These are phyloP conservation scores for Urocitellus parryii DNA, from an alignment of 2,113 vertebrate genomes.

Conservation along the genomic window DNA sequence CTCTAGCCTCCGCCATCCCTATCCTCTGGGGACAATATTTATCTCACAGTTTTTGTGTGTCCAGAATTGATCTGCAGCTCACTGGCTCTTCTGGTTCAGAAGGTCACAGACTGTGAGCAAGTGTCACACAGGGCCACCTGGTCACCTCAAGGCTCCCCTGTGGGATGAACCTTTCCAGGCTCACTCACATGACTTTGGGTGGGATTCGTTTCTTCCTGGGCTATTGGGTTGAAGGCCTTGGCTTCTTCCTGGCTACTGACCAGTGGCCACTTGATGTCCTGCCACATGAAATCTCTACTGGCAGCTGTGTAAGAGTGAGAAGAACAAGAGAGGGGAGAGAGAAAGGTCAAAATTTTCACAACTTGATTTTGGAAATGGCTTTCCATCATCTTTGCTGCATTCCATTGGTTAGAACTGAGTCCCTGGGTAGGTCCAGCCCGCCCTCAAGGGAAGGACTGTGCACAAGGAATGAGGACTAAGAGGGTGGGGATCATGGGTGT, in stretches of 20 bases:
- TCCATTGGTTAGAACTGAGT: background rate
- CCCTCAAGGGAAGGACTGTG: rapidly evolving
- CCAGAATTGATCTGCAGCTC: background rate
- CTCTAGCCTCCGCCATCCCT: too few species aligned
- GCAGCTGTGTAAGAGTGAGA: background rate
- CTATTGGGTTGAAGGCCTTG: background rate
- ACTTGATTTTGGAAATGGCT: background rate
- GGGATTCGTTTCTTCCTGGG: background rate
- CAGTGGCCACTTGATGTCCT: background rate
- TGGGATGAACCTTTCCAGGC: background rate
- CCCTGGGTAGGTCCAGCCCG: background rate
- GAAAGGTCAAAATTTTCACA: background rate
- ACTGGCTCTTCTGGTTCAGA: background rate
- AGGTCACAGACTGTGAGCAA: background rate
- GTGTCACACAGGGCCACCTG: background rate
- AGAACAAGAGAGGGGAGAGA: background rate
- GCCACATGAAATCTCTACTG: background rate
- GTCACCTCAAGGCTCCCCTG: background rate
- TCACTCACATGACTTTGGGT: background rate
- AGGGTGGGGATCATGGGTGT: background rate
- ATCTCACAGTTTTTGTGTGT: background rate
- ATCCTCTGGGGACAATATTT: background rate
- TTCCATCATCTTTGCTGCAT: background rate
- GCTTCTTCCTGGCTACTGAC: background rate
- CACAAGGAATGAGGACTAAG: background rate